Base-by-base conservation (phyloP, 2,113 vertebrate genomes). In the Dissostichus mawsoni region DNA sequence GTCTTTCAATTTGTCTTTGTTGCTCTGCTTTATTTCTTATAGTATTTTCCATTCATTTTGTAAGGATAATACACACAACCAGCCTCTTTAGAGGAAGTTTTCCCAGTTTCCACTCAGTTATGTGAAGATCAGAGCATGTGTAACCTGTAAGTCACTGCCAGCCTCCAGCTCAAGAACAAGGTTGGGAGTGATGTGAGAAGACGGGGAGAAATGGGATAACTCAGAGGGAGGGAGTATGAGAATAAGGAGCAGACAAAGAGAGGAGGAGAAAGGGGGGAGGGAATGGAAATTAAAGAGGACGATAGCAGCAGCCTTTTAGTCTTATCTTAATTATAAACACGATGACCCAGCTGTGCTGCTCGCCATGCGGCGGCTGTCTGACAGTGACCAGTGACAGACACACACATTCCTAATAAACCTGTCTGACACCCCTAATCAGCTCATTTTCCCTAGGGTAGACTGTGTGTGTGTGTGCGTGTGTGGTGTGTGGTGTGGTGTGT, bases 301-400 rank as follows among this genome's bases (percentile, higher is more conserved):
- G 76, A 87, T 81, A 90, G 67, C 87, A 69, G 82, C 84, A 70
- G 77, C 71, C 80, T 71, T 56, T 84, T 52, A 70, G 76, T 88
- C 62, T 64, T 85, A 81, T 90, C 89, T 87, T 90, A 91, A 92
- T 94, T 93, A 88, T 89, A 88, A 90, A 86, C 81, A 88, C 29
- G 81, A 90, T 85, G 89, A 92, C 86, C 90, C 83, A 85, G 83
- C 81, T 90, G 88, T 77, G 80, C 71, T 58, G 63, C 80, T 66
- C 78, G 20, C 68, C 41, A 20, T 58, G 72, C 56, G 48, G 50
- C 61, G 16, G 47, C 36, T 63, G 63, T 53, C 86, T 69, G 69
- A 61, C 18, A 2, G 57, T 70, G 83, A 68, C 71, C 76, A 67
- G 48, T 69, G 62, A 82, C 62, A 76, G 59, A 74, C 69, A 53